Conservation (phyloP, 2,797 vertebrate species). For the Monodelphis domestica region DNA sequence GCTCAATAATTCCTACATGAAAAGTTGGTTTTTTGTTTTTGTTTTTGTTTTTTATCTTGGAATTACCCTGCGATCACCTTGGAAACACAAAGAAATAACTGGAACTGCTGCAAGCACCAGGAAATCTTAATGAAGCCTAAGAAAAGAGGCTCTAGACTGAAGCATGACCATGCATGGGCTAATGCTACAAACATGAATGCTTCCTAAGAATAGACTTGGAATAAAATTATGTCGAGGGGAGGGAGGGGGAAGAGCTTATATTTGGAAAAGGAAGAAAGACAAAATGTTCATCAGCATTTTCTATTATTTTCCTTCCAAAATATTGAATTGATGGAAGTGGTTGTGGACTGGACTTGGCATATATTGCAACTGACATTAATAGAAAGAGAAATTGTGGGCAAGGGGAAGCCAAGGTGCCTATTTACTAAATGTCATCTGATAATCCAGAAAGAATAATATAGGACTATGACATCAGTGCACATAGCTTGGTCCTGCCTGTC, state of each 20-base stretch:
- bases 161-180: neutral
- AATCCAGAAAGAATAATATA: neutral
- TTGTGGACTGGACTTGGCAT: neutral
- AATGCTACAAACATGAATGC: neutral
- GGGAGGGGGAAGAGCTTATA: neutral
- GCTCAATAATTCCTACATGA: neutral
- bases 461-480: neutral
- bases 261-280: neutral
- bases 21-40: no score
- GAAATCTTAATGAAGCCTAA: neutral
- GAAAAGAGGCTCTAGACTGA: neutral
- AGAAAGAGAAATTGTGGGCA: conserved; percentile 9
- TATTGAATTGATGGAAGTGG: neutral
- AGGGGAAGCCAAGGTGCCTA: neutral
- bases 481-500: rapidly evolving
- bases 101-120: neutral
- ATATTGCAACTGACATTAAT: conserved; percentile 7
- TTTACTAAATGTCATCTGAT: neutral
- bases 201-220: neutral
- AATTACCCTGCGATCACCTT: neutral
- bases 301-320: neutral
- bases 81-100: neutral
- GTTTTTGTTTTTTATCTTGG: neutral
- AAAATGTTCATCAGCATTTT: neutral
- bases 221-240: neutral